phyloP scores from a whole-genome alignment of 1,140 invertebrate species.

The Bathynomus jamesi region DNA sequence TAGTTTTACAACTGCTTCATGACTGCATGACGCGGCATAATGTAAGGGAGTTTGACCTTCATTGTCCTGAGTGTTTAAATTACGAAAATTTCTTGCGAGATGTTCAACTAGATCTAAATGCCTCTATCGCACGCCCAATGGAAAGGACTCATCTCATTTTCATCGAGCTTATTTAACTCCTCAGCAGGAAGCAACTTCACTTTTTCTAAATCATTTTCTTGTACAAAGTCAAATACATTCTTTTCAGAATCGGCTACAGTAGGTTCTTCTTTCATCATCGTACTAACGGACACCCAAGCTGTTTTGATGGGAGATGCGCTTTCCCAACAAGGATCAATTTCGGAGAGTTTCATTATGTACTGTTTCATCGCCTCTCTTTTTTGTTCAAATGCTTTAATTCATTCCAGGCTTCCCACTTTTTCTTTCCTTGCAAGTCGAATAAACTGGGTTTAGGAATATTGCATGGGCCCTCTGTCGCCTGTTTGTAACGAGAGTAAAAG shows the following conservation, averaged over 20 bases:
- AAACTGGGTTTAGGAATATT: slow-evolving; percentile 63
- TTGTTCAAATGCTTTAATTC: slow-evolving; percentile 58
- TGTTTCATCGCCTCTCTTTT: slow-evolving; percentile 61
- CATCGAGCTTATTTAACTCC: slow-evolving; percentile 45
- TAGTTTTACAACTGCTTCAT: slow-evolving; percentile 50
- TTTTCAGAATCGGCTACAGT: slow-evolving; percentile 53
- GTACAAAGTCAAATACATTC: slow-evolving; percentile 69
- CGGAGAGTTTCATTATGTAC: slow-evolving; percentile 63
- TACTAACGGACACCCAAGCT: slow-evolving; percentile 62
- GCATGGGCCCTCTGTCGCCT: slow-evolving; percentile 69
- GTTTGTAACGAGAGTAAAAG: slow-evolving; percentile 81
- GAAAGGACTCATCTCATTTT: slow-evolving; percentile 65
- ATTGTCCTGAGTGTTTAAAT: slow-evolving; percentile 62
- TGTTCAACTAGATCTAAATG: slow-evolving; percentile 49
- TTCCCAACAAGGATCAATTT: slow-evolving; percentile 59
- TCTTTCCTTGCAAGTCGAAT: slow-evolving; percentile 69
- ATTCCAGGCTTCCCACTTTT: slow-evolving; percentile 89
- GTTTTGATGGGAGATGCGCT: slow-evolving; percentile 37
- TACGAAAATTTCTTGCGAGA: slow-evolving; percentile 20
- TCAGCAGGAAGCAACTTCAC: slow-evolving; percentile 47
- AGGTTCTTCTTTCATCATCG: slow-evolving; percentile 51
- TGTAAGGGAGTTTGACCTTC: slow-evolving; percentile 79
- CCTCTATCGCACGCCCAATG: slow-evolving; percentile 86
- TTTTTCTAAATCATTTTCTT: slow-evolving; percentile 60
- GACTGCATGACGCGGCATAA: slow-evolving; percentile 72